Percentiles rank a stretch among this genome's conserved stretches.
Conservation (phyloP, 1,140 invertebrate genomes). For the Trichoplusia ni region DNA sequence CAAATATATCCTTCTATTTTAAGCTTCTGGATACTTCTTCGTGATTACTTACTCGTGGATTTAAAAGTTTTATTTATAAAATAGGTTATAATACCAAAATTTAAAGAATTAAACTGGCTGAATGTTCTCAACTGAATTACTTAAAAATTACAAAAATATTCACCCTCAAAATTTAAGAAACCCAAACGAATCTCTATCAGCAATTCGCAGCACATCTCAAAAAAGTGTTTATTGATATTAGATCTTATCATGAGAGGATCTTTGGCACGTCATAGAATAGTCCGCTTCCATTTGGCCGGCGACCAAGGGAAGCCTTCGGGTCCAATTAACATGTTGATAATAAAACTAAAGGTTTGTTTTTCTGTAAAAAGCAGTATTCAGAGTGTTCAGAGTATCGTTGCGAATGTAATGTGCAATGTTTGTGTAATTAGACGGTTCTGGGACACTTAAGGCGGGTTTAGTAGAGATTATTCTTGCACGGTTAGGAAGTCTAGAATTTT, state of each 20-base stretch:
- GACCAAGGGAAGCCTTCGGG: slow-evolving; percentile 55
- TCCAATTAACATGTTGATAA: slow-evolving; percentile 66
- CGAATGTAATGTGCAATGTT: slow-evolving; percentile 24
- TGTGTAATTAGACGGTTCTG: slow-evolving; percentile 20
- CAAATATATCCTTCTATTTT: no score
- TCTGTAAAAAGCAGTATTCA: slow-evolving; percentile 28
- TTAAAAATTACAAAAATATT: no score
- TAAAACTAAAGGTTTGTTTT: slow-evolving; percentile 55
- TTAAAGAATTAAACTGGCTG: no score
- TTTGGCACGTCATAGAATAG: slow-evolving; percentile 25
- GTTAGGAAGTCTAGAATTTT: no score
- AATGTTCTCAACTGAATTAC: no score
- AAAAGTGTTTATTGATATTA: neutral
- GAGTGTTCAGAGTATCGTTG: slow-evolving; percentile 24
- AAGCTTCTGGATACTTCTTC: no score
- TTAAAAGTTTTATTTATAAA: no score
- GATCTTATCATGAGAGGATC: neutral
- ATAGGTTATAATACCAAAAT: no score
- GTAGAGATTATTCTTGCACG: neutral
- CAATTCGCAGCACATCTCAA: no score
- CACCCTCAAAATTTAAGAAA: no score
- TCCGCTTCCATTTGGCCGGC: slow-evolving; percentile 53
- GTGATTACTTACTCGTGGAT: no score
- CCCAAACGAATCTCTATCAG: neutral
- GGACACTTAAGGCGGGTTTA: neutral